Evolutionary conservation across 2,888 invertebrate species (phyloP).

Genomic region (Mycalesis mineus): DNA sequence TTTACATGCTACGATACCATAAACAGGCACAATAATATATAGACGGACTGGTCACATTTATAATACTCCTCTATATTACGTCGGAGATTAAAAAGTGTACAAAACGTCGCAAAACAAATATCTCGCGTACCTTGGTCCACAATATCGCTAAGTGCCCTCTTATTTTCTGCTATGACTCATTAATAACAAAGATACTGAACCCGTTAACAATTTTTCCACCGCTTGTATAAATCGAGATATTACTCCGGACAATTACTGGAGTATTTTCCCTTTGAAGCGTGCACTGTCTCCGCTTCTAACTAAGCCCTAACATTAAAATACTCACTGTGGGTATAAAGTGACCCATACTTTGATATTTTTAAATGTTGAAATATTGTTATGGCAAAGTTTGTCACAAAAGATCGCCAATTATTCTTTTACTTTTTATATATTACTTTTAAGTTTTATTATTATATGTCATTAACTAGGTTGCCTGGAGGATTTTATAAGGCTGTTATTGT

Average conservation of each 20-base stretch:
- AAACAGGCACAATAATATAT: too few species aligned
- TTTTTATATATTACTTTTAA: too few species aligned
- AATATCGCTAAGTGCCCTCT: conserved; percentile 37
- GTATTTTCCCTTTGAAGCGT: conserved; percentile 6
- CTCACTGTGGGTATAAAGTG: background rate
- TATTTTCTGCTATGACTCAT: conserved; percentile 55
- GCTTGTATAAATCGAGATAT: conserved; percentile 13
- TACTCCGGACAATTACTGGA: conserved; percentile 3
- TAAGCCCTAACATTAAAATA: background rate
- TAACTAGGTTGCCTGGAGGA: too few species aligned
- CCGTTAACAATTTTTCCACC: conserved; percentile 14
- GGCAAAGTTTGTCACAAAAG: too few species aligned
- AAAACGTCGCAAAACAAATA: background rate
- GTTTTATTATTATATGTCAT: too few species aligned
- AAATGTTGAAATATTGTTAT: too few species aligned
- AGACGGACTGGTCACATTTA: too few species aligned
- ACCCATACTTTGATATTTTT: background rate
- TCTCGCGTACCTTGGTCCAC: conserved; percentile 35
- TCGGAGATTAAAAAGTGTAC: too few species aligned
- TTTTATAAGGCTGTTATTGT: too few species aligned
- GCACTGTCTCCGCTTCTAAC: background rate
- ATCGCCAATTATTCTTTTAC: too few species aligned
- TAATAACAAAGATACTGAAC: conserved; percentile 37
- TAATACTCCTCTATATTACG: too few species aligned
- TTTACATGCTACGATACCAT: too few species aligned